These are phyloP conservation scores for Hoplias malabaricus DNA, from an alignment of 2,113 vertebrate genomes.

Conservation along the genomic window DNA sequence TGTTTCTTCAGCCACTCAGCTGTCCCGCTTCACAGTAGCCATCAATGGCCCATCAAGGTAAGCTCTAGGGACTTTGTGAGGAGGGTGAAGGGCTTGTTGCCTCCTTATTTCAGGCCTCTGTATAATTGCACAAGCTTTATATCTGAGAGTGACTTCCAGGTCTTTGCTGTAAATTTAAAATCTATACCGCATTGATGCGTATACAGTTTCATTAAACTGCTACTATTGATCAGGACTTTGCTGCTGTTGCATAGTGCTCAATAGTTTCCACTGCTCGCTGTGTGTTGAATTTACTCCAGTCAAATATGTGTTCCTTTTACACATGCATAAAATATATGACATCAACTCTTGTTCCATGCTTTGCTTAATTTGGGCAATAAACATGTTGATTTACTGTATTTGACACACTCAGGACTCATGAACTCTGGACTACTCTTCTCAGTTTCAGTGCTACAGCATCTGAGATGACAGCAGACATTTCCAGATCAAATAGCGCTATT, in stretches of 20 bases:
- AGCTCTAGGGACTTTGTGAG: not conserved
- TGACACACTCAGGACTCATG: too few species aligned
- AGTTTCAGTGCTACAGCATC: too few species aligned
- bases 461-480: too few species aligned
- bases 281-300: not conserved
- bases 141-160: constrained; percentile 57
- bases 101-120: constrained; percentile 8
- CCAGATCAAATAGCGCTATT: not conserved
- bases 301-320: not conserved
- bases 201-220: constrained; percentile 59
- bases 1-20: not conserved
- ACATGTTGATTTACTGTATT: not conserved
- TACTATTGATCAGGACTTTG: constrained; percentile 60
- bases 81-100: too few species aligned
- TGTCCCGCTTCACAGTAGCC: not conserved
- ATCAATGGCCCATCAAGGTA: constrained; percentile 23
- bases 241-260: constrained; percentile 54
- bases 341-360: not conserved
- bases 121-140: constrained; percentile 28
- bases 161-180: constrained; percentile 55
- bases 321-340: not conserved
- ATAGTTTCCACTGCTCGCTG: constrained; percentile 24
- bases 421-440: too few species aligned
- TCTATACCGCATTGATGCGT: constrained; percentile 51
- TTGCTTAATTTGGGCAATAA: not conserved